Percentiles rank a stretch among this genome's conserved stretches.
Conservation (phyloP, 2,888 invertebrate genomes). For the Cyclophora punctaria region DNA sequence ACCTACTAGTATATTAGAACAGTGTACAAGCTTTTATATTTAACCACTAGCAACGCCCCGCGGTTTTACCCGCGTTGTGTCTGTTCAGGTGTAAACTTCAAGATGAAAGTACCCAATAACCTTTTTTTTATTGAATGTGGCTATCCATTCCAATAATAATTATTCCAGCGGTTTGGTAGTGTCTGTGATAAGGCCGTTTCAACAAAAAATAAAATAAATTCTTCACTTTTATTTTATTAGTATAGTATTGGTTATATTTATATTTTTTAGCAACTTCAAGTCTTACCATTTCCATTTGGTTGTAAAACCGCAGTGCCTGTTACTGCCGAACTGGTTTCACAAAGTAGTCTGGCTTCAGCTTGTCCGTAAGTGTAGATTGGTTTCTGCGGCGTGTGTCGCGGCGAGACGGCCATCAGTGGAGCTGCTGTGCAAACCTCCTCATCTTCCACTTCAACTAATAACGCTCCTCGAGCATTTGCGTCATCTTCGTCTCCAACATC, state of each 20-base stretch:
- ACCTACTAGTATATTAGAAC: too few species aligned
- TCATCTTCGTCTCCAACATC: conserved; percentile 53
- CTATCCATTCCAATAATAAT: too few species aligned
- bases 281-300: conserved; percentile 51
- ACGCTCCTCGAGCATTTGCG: conserved; percentile 79
- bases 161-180: too few species aligned
- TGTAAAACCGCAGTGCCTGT: conserved; percentile 64
- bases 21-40: too few species aligned
- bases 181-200: too few species aligned
- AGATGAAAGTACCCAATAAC: too few species aligned
- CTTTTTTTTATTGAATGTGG: too few species aligned
- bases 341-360: conserved; percentile 71
- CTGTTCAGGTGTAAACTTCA: too few species aligned
- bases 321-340: conserved; percentile 60
- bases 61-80: too few species aligned
- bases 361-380: conserved; percentile 82
- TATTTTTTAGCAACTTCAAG: neutral
- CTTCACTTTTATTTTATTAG: too few species aligned
- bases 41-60: too few species aligned
- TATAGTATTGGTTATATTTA: neutral
- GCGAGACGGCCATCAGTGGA: conserved; percentile 78
- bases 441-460: conserved; percentile 87
- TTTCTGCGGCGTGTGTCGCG: conserved; percentile 78
- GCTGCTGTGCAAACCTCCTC: conserved; percentile 87
- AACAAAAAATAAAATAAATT: too few species aligned